Conservation (phyloP, 2,888 invertebrate species). For the Tetranychus truncatus region DNA sequence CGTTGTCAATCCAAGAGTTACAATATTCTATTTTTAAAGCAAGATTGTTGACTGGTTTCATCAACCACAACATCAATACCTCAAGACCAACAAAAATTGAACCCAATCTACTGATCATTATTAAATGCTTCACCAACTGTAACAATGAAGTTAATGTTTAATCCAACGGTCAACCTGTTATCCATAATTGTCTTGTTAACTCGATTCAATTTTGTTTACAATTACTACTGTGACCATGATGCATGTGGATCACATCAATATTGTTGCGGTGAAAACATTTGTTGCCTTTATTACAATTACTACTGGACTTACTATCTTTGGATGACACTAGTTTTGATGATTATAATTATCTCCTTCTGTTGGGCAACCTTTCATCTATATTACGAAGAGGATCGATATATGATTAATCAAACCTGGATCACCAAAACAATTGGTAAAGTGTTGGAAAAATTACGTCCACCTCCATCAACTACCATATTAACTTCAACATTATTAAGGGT, state of each 20-base stretch:
- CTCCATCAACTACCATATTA: background rate
- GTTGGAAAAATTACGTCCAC: background rate
- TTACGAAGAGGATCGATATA: background rate
- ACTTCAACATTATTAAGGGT: background rate
- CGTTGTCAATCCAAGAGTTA: too few species aligned
- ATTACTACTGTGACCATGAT: conserved; percentile 11
- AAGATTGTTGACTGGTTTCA: too few species aligned
- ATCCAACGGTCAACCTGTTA: background rate
- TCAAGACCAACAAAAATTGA: too few species aligned
- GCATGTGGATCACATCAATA: background rate
- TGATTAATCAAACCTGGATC: background rate
- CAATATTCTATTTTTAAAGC: too few species aligned
- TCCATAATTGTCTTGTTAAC: background rate
- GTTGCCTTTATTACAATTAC: conserved; percentile 9
- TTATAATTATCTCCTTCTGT: conserved; percentile 2
- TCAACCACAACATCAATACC: too few species aligned
- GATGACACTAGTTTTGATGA: conserved; percentile 7
- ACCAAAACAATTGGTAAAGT: background rate
- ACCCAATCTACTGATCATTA: too few species aligned
- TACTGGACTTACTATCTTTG: conserved; percentile 9
- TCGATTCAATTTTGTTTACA: background rate
- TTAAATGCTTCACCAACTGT: too few species aligned
- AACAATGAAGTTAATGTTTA: background rate
- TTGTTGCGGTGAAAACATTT: conserved; percentile 13
- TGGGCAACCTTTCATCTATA: conserved; percentile 8